Evolutionary conservation across 2,888 invertebrate genomes (phyloP).

Genomic region (Dilophus febrilis): DNA sequence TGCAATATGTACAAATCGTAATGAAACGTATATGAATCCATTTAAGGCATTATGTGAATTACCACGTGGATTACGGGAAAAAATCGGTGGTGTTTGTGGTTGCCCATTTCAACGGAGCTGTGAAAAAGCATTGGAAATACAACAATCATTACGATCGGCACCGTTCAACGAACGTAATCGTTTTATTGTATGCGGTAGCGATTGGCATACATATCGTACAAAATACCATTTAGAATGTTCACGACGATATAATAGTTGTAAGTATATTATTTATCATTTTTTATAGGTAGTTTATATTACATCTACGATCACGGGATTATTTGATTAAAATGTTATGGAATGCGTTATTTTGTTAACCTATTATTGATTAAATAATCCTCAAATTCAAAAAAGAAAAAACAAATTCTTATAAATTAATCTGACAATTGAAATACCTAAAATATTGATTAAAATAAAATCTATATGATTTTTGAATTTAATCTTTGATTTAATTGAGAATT

Average conservation of each 20-base stretch:
- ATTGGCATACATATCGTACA: constrained; percentile 17
- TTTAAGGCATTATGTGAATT: constrained; percentile 17
- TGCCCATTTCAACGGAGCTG: constrained; percentile 8
- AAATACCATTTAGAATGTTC: constrained; percentile 18
- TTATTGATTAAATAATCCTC: too few relatives aligned
- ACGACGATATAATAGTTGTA: constrained; percentile 16
- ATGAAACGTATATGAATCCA: constrained; percentile 18
- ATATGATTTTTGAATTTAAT: too few relatives aligned
- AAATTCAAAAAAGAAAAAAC: too few relatives aligned
- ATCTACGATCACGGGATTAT: too few relatives aligned
- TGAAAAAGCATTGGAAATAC: constrained; percentile 6
- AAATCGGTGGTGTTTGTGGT: constrained; percentile 12
- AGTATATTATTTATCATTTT: constrained; percentile 4
- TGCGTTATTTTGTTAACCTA: too few relatives aligned
- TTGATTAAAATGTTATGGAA: too few relatives aligned
- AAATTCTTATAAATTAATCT: too few relatives aligned
- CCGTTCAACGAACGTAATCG: constrained; percentile 6
- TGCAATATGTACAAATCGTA: constrained; percentile 17
- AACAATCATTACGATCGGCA: constrained; percentile 11
- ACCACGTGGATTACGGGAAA: constrained; percentile 11
- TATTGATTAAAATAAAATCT: too few relatives aligned
- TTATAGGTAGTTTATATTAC: not conserved
- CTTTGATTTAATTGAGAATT: too few relatives aligned
- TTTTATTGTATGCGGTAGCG: constrained; percentile 18
- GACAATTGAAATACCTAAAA: too few relatives aligned